Conservation (phyloP, 2,888 invertebrate species). For the Tetrapedia diversipes region DNA sequence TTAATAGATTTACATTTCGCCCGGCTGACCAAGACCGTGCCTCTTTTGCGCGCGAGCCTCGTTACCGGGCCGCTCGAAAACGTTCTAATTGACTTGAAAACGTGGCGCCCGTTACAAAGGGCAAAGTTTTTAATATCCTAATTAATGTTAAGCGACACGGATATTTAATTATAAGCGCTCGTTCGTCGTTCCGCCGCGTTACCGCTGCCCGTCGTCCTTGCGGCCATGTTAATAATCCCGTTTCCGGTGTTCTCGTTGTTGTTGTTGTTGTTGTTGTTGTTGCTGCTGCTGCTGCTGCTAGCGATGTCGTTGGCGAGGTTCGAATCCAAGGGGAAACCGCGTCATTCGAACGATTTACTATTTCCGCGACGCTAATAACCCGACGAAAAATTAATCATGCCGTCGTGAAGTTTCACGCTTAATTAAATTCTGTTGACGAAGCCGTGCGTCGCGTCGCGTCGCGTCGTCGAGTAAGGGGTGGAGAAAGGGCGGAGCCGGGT, state of each 20-base stretch:
- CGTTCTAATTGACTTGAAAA: slow-evolving; percentile 44
- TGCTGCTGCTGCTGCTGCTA: too few species aligned
- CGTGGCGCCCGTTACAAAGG: slow-evolving; percentile 27
- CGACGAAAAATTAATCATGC: slow-evolving; percentile 51
- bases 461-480: too few species aligned
- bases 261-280: too few species aligned
- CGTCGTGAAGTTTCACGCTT: slow-evolving; percentile 50
- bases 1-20: slow-evolving; percentile 50
- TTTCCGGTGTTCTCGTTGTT: background rate
- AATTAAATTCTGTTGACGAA: slow-evolving; percentile 58
- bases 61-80: slow-evolving; percentile 22
- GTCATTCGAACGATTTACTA: slow-evolving; percentile 13
- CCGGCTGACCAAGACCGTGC: background rate
- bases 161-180: slow-evolving; percentile 38
- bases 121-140: slow-evolving; percentile 38
- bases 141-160: slow-evolving; percentile 44
- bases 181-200: slow-evolving; percentile 8
- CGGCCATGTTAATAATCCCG: background rate
- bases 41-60: background rate
- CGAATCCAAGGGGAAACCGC: background rate
- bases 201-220: background rate
- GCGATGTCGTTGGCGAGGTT: too few species aligned
- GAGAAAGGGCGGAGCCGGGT: background rate
- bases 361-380: background rate
- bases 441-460: too few species aligned